These are phyloP conservation scores for Anthoptus insignis DNA, from an alignment of 2,888 invertebrate genomes.

Conservation along the genomic window DNA sequence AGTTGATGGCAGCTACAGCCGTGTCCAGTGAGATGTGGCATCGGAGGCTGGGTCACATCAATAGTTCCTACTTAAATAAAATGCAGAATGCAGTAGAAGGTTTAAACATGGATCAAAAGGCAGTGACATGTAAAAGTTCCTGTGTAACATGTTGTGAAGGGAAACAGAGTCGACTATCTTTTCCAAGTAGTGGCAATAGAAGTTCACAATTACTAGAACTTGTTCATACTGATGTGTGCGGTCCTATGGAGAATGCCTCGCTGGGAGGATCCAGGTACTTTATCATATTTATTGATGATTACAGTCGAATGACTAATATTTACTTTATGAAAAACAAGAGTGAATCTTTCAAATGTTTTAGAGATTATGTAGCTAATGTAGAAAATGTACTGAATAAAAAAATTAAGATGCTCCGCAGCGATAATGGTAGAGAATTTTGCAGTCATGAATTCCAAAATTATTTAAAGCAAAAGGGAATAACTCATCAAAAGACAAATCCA, in stretches of 20 bases:
- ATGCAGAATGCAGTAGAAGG: background rate
- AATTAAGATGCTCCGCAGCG: slow-evolving; percentile 45
- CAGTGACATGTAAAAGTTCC: background rate
- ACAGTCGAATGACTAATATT: slow-evolving; percentile 41
- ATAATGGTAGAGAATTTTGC: slow-evolving; percentile 44
- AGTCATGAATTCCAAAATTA: slow-evolving; percentile 37
- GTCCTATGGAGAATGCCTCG: slow-evolving; percentile 42
- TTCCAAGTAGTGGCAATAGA: background rate
- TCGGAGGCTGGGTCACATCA: background rate
- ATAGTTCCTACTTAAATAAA: background rate
- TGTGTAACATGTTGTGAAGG: background rate
- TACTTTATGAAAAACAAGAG: slow-evolving; percentile 48
- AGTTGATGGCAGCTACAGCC: background rate
- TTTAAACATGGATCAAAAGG: background rate
- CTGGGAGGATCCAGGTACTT: slow-evolving; percentile 43
- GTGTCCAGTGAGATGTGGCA: background rate
- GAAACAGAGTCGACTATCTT: background rate
- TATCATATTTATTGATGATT: slow-evolving; percentile 47
- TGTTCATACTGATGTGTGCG: slow-evolving; percentile 4
- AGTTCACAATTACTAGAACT: no score
- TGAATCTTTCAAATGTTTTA: slow-evolving; percentile 43
- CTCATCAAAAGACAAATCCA: slow-evolving; percentile 48
- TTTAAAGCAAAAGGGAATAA: slow-evolving; percentile 42
- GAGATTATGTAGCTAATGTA: slow-evolving; percentile 42
- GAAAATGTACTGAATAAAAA: slow-evolving; percentile 43